Conservation (phyloP, 2,113 vertebrate species). For the Caloenas nicobarica region DNA sequence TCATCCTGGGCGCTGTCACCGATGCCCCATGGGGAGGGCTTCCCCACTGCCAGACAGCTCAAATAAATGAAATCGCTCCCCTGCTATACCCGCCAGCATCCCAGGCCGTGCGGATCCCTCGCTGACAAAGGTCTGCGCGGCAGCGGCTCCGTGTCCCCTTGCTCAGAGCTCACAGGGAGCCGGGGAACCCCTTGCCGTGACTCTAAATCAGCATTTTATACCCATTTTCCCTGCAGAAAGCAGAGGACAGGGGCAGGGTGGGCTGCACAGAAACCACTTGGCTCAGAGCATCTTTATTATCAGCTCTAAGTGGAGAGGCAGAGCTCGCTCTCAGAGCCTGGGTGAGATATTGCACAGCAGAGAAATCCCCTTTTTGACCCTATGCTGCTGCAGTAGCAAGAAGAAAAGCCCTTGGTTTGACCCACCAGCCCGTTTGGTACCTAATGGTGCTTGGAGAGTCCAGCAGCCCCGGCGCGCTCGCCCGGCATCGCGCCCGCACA, state of each 20-base stretch:
- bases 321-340: neutral
- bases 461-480: neutral
- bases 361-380: neutral
- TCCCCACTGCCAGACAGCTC: neutral
- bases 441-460: neutral
- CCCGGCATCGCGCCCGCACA: neutral
- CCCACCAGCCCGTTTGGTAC: neutral
- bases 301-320: neutral
- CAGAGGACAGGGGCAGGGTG: neutral
- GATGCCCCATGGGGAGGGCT: neutral
- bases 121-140: neutral
- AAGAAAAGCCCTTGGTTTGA: neutral
- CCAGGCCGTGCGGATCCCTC: rapidly evolving
- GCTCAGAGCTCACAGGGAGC: neutral
- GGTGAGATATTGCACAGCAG: rapidly evolving
- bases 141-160: neutral
- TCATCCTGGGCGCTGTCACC: neutral
- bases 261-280: neutral
- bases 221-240: neutral
- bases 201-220: neutral
- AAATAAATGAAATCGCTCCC: neutral
- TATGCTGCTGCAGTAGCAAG: neutral
- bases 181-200: rapidly evolving
- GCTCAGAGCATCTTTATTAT: neutral
- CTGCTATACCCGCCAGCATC: neutral